Conservation (phyloP, 2,113 vertebrate species). For the Entomyzon cyanotis region DNA sequence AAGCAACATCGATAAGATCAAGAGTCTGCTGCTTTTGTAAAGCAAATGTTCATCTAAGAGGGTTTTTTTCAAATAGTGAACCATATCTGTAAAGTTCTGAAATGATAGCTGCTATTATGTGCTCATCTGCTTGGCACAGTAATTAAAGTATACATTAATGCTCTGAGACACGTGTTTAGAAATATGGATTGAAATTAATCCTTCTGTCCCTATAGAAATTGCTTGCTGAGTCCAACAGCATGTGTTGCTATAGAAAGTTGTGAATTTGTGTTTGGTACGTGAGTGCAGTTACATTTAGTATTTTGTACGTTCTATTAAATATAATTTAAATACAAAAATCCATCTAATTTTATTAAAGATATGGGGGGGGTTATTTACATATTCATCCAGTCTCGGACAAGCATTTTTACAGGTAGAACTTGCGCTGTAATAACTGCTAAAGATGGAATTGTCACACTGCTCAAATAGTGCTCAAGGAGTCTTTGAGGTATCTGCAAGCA, state of each 20-base stretch:
- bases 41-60: not conserved
- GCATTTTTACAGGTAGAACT: not conserved
- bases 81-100: not conserved
- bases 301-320: not conserved
- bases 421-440: not conserved
- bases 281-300: not conserved
- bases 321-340: not conserved
- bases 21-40: conserved; percentile 2
- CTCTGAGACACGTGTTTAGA: not conserved
- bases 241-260: not conserved
- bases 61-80: not conserved
- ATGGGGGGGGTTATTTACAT: rapidly evolving
- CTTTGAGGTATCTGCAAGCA: not conserved
- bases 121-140: not conserved
- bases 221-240: not conserved
- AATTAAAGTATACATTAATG: conserved; percentile 4
- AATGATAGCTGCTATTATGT: conserved; percentile 3
- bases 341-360: not conserved
- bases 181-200: not conserved
- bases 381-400: not conserved
- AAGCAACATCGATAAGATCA: not conserved
- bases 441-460: not conserved
- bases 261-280: not conserved
- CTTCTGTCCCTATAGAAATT: not conserved
- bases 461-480: not conserved